Evolutionary conservation across 2,113 vertebrate genomes (phyloP), one percentile per base, ranked within the genome.

Genomic region (Bathybates hornii): DNA sequence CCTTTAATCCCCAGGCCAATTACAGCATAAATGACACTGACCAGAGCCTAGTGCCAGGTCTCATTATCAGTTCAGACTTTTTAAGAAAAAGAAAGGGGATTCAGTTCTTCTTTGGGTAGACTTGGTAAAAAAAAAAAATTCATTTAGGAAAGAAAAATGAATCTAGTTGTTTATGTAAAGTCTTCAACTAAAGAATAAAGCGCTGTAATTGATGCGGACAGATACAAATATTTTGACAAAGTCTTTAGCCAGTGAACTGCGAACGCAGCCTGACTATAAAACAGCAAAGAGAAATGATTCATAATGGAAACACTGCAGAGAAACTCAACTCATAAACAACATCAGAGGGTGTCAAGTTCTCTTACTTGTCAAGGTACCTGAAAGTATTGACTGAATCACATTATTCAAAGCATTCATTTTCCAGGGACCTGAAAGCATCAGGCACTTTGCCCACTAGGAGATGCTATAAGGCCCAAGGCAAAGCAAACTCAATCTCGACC

Each of bases 1-100:
- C 90, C 95, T 95, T 96, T 91, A 95, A 94, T 90, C 89, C 89
- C 89, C 56, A 13, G 95, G 93, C 94, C 95, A 96, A 96, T 96
- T 95, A 96, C 89, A 94, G 92, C 89, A 89, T 94, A 93, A 95
- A 89, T 95, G 94, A 94, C 95, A 94, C 53, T 82, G 92, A 85
- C 88, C 91, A 88, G 79, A 90, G 81, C 93, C 89, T 88, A 92
- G 80, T 85, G 89, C 81, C 90, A 82, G 83, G 6, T 89, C 95
- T 94, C 86, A 95, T 95, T 94, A 95, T 94, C 83, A n/a, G 85
- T 93, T 86, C 91, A 85, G 92, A 91, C 76, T 82, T 88, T 83
- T 87, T 68, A 66, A 45, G 53, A 82, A 85, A 84, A 86, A 79
- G 63, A 61, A 89, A 92, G 68, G 73, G 83, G 71, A 56, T 87